Conservation (phyloP, 1,140 invertebrate species). For the Drosophila bifasciata region DNA sequence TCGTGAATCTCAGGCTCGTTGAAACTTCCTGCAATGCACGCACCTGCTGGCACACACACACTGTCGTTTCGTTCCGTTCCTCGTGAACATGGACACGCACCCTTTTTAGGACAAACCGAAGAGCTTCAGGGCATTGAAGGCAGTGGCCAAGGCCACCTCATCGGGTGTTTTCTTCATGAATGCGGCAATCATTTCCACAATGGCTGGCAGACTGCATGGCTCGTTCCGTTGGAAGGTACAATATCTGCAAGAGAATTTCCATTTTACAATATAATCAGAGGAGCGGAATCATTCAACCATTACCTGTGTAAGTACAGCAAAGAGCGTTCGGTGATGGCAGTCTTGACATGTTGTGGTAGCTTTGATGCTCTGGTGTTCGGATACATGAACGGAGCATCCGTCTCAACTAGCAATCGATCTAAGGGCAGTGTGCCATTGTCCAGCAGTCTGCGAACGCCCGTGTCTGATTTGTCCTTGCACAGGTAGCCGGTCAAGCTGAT, state of each 20-base stretch:
- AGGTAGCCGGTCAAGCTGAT: constrained; percentile 91
- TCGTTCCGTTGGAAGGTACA: constrained; percentile 98
- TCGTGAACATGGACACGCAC: neutral
- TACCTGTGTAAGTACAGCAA: constrained; percentile 83
- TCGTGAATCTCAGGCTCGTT: constrained; percentile 75
- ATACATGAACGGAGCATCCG: constrained; percentile 98
- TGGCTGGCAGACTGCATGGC: constrained; percentile 95
- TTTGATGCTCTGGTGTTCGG: constrained; percentile 97
- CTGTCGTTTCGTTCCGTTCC: constrained; percentile 52
- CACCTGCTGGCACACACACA: constrained; percentile 31
- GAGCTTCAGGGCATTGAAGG: constrained; percentile 96
- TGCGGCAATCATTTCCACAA: constrained; percentile 96
- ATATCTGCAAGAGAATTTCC: constrained; percentile 86
- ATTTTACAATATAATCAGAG: neutral
- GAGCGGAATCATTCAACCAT: neutral
- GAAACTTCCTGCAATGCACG: constrained; percentile 24
- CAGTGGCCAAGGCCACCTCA: constrained; percentile 95
- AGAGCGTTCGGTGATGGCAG: constrained; percentile 93
- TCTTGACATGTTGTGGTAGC: constrained; percentile 93
- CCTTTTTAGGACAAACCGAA: constrained; percentile 91
- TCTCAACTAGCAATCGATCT: constrained; percentile 94
- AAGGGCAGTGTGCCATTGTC: constrained; percentile 92
- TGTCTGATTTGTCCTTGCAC: constrained; percentile 92
- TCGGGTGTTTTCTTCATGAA: constrained; percentile 94
- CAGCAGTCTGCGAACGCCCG: constrained; percentile 93